Conservation (phyloP, 2,113 vertebrate species). For the Salminus brasiliensis region DNA sequence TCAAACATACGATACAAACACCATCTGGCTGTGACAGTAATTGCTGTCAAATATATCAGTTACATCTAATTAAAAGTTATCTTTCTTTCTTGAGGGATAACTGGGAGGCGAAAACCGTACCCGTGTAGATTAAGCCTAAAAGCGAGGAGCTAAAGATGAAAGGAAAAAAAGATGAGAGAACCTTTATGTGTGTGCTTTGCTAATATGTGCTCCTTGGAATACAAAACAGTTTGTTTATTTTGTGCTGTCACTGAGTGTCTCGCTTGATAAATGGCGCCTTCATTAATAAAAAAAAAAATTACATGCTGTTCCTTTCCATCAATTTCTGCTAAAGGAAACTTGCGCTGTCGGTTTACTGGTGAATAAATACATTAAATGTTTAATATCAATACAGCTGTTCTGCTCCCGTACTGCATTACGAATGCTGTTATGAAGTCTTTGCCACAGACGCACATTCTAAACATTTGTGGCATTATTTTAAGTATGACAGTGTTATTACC, state of each 20-base stretch:
- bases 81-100: neutral
- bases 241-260: neutral
- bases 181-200: neutral
- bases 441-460: neutral
- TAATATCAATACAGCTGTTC: neutral
- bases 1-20: neutral
- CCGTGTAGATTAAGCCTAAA: neutral
- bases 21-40: neutral
- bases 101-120: neutral
- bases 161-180: neutral
- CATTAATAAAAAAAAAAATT: neutral
- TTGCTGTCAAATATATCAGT: neutral
- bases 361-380: neutral
- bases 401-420: neutral
- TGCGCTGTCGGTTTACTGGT: neutral
- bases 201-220: neutral
- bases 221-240: neutral
- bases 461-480: too few species aligned
- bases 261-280: neutral
- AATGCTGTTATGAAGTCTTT: neutral
- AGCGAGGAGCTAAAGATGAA: neutral
- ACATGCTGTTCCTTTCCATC: neutral
- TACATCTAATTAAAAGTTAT: neutral
- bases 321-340: neutral
- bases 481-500: too few species aligned